Evolutionary conservation across 2,113 vertebrate species (phyloP).

Genomic region (Lampris incognitus): DNA sequence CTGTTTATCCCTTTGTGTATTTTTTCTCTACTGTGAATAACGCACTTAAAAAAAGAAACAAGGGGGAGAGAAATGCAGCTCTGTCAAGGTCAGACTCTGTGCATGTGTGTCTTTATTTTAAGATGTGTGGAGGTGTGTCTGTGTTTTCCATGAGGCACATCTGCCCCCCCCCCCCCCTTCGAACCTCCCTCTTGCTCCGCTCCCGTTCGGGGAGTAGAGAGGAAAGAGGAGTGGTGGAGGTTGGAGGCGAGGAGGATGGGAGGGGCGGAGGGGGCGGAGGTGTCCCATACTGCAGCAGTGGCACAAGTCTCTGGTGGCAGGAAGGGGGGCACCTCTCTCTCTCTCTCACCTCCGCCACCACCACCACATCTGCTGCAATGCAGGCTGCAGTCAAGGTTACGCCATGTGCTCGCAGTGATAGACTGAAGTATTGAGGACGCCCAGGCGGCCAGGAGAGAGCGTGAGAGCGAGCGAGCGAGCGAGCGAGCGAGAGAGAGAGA

Average conservation of each 20-base stretch:
- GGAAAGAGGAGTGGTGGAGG: conserved; percentile 28
- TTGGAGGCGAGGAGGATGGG: neutral
- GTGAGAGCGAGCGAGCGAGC: too few species aligned
- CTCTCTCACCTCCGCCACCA: conserved; percentile 18
- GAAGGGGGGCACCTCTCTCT: conserved; percentile 20
- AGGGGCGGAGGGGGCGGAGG: conserved; percentile 13
- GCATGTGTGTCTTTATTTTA: neutral
- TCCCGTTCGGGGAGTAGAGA: conserved; percentile 32
- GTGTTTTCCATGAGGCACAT: conserved; percentile 14
- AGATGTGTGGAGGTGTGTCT: conserved; percentile 11
- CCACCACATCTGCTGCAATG: conserved; percentile 64
- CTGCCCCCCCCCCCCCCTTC: conserved; percentile 27
- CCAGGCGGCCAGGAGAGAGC: neutral
- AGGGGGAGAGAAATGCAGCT: neutral
- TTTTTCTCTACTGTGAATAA: neutral
- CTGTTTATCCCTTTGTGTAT: conserved; percentile 7
- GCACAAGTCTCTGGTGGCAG: conserved; percentile 46
- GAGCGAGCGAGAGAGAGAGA: neutral
- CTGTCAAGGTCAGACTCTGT: conserved; percentile 25
- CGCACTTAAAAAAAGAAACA: conserved; percentile 2
- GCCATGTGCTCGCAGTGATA: conserved; percentile 17
- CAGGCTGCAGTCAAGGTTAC: conserved; percentile 76
- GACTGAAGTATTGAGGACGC: conserved; percentile 25
- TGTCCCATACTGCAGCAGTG: conserved; percentile 64
- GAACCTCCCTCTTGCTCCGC: conserved; percentile 8